Evolutionary conservation across 1,140 invertebrate genomes (phyloP).

Genomic region (Formica exsecta): DNA sequence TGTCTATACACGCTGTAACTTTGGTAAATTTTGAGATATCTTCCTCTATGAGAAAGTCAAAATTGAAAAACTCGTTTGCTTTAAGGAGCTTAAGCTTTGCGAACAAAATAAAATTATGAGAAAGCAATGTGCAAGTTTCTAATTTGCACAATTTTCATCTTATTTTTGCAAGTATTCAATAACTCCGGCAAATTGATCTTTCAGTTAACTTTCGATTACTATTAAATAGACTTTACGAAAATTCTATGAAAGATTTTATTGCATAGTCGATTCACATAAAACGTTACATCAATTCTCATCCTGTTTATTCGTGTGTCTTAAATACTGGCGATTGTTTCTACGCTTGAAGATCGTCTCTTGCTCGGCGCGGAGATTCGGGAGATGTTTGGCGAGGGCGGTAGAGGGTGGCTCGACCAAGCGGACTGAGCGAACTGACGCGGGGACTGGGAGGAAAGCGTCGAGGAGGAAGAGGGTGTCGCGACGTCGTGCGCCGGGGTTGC

Average conservation of each 20-base stretch:
- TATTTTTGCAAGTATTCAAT: not conserved
- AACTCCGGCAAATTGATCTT: slow-evolving; percentile 8
- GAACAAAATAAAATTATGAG: too few species aligned
- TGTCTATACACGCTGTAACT: too few species aligned
- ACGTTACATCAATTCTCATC: not conserved
- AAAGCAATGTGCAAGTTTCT: too few species aligned
- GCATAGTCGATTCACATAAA: slow-evolving; percentile 1
- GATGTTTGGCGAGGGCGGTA: slow-evolving; percentile 75
- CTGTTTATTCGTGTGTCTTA: slow-evolving; percentile 60
- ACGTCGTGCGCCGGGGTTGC: slow-evolving; percentile 76
- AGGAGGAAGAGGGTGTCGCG: slow-evolving; percentile 73
- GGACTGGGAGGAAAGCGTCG: slow-evolving; percentile 32
- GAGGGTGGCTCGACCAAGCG: slow-evolving; percentile 35
- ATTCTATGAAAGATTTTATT: not conserved
- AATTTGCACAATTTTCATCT: too few species aligned
- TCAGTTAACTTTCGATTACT: not conserved
- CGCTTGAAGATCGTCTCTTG: slow-evolving; percentile 66
- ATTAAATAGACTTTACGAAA: not conserved
- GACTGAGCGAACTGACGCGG: slow-evolving; percentile 63
- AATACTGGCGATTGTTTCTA: slow-evolving; percentile 68
- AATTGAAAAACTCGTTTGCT: too few species aligned
- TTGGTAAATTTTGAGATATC: too few species aligned
- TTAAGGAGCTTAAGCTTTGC: too few species aligned
- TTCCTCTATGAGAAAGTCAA: too few species aligned
- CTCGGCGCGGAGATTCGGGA: slow-evolving; percentile 64